phyloP scores from a whole-genome alignment of 2,888 invertebrate species.

The Orgyia antiqua region DNA sequence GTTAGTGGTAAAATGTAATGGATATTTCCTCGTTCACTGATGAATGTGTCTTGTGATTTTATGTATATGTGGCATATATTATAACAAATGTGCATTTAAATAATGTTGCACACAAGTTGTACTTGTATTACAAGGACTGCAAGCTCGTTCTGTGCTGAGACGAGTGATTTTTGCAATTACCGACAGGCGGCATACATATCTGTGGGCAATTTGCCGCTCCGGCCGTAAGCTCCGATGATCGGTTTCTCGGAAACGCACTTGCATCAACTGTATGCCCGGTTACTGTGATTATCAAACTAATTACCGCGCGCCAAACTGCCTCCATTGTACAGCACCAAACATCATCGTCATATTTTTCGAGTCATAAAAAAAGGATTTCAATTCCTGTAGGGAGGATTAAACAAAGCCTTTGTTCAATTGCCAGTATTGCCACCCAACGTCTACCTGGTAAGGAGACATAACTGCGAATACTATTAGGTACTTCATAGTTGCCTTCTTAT shows the following conservation, averaged over 20 bases:
- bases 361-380: too few relatives aligned
- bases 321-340: constrained; percentile 12
- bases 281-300: constrained; percentile 68
- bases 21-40: too few relatives aligned
- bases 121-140: constrained; percentile 43
- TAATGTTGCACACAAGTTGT: constrained; percentile 28
- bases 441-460: too few relatives aligned
- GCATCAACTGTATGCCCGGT: constrained; percentile 55
- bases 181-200: constrained; percentile 70
- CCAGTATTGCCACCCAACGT: too few relatives aligned
- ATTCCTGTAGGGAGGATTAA: too few relatives aligned
- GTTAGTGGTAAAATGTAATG: too few relatives aligned
- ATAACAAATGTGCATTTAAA: constrained; percentile 5
- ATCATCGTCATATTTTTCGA: too few relatives aligned
- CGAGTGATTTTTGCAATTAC: constrained; percentile 74
- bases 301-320: constrained; percentile 38
- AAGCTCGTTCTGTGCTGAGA: constrained; percentile 32
- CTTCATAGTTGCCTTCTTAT: too few relatives aligned
- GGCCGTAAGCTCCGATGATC: constrained; percentile 58
- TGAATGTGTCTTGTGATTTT: too few relatives aligned
- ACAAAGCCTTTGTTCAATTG: too few relatives aligned
- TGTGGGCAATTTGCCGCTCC: constrained; percentile 70
- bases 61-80: neutral
- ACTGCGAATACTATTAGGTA: too few relatives aligned
- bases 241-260: constrained; percentile 67